These are phyloP conservation scores for Pocillopora verrucosa DNA, from an alignment of 64 coral and sea anemone species.

Conservation along the genomic window DNA sequence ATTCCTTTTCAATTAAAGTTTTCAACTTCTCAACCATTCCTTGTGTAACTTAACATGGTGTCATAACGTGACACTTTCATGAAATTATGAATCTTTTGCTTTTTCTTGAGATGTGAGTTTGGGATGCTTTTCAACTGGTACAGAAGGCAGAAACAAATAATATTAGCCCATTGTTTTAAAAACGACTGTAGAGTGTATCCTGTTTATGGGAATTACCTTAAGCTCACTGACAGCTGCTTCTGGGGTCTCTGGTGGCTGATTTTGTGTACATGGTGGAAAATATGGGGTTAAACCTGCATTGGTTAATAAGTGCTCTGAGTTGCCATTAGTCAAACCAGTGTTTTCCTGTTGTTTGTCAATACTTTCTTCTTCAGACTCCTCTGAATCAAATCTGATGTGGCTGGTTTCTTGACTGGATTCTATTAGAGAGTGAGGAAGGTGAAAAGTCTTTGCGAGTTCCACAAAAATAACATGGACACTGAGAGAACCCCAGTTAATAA, in stretches of 20 bases:
- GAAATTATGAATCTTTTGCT: too few species aligned
- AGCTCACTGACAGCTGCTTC: not conserved
- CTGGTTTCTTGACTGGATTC: not conserved
- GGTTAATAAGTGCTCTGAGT: not conserved
- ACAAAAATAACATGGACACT: not conserved
- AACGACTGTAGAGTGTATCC: not conserved
- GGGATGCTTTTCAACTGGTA: too few species aligned
- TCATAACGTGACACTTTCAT: too few species aligned
- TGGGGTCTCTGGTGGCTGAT: not conserved
- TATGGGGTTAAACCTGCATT: not conserved
- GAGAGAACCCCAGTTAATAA: too few species aligned
- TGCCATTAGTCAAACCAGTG: not conserved
- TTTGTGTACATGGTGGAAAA: not conserved
- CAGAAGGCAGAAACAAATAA: too few species aligned
- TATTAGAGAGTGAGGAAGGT: not conserved
- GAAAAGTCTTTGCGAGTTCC: not conserved
- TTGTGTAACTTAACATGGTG: too few species aligned
- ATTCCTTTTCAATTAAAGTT: too few species aligned
- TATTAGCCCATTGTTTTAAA: too few species aligned
- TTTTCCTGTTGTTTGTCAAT: not conserved
- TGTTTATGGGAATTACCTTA: not conserved
- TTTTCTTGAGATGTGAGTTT: too few species aligned
- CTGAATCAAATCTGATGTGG: constrained; percentile 48
- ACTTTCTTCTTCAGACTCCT: constrained; percentile 28
- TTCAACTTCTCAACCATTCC: too few species aligned